A percentile compares a stretch with the other conserved stretches of the same genome.
phyloP scores from a whole-genome alignment of 2,113 vertebrate species.

The Mystacornis crossleyi region DNA sequence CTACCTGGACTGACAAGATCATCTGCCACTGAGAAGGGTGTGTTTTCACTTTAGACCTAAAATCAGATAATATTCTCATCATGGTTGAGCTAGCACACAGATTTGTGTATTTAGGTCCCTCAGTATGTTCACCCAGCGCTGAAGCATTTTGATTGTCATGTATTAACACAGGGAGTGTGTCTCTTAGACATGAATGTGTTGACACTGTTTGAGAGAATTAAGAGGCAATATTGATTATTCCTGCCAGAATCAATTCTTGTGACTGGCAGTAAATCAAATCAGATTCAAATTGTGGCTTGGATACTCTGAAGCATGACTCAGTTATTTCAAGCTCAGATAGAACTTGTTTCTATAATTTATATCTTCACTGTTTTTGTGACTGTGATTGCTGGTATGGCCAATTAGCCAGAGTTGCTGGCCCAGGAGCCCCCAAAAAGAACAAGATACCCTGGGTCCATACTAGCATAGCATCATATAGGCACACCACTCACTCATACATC shows the following conservation, averaged over 20 bases:
- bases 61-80: background rate
- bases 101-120: background rate
- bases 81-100: background rate
- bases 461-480: background rate
- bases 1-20: background rate
- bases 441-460: background rate
- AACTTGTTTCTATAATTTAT: background rate
- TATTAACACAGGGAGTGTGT: background rate
- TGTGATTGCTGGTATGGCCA: background rate
- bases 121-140: background rate
- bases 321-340: background rate
- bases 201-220: background rate
- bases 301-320: background rate
- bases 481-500: background rate
- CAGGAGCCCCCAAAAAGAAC: background rate
- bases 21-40: background rate
- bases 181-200: background rate
- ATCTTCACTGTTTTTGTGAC: background rate
- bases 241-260: background rate
- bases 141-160: background rate
- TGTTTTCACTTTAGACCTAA: background rate
- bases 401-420: background rate
- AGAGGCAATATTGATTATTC: background rate
- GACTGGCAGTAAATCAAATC: background rate
- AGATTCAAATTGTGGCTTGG: background rate